phyloP scores from a whole-genome alignment of 2,888 invertebrate species.

The Allolobophora icterica region DNA sequence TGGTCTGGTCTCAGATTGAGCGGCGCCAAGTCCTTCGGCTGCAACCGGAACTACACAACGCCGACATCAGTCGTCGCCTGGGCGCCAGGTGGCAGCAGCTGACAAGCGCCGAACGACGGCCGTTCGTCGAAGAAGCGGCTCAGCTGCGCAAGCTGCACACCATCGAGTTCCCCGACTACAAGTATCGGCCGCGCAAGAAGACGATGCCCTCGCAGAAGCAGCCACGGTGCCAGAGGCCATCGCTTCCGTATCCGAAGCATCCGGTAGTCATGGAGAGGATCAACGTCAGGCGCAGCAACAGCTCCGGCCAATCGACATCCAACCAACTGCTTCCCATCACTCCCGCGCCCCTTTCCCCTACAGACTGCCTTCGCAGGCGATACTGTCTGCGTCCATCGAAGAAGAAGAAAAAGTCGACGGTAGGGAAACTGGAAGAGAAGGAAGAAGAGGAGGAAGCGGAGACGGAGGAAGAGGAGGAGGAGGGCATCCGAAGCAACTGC shows the following conservation, averaged over 20 bases:
- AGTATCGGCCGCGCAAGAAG: background rate
- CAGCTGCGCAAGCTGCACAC: background rate
- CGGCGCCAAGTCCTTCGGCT: background rate
- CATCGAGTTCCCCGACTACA: conserved; percentile 11
- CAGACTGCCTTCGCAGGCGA: background rate
- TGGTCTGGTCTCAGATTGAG: conserved; percentile 17
- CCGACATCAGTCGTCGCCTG: background rate
- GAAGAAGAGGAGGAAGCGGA: background rate
- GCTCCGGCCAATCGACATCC: background rate
- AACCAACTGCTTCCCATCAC: background rate
- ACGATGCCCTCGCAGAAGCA: background rate
- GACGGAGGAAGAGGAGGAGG: background rate
- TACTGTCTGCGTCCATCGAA: background rate
- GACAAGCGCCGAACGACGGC: background rate
- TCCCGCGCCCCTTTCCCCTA: background rate
- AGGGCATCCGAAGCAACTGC: background rate
- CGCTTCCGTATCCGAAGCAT: conserved; percentile 1
- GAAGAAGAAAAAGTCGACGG: background rate
- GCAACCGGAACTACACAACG: background rate
- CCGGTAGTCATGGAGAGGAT: conserved; percentile 5
- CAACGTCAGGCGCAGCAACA: background rate
- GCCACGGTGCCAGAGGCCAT: background rate
- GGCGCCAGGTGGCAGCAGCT: conserved; percentile 12
- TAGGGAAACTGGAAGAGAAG: background rate
- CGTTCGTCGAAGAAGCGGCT: background rate